phyloP scores from a whole-genome alignment of 2,888 invertebrate genomes.

The Epirrita christyi region DNA sequence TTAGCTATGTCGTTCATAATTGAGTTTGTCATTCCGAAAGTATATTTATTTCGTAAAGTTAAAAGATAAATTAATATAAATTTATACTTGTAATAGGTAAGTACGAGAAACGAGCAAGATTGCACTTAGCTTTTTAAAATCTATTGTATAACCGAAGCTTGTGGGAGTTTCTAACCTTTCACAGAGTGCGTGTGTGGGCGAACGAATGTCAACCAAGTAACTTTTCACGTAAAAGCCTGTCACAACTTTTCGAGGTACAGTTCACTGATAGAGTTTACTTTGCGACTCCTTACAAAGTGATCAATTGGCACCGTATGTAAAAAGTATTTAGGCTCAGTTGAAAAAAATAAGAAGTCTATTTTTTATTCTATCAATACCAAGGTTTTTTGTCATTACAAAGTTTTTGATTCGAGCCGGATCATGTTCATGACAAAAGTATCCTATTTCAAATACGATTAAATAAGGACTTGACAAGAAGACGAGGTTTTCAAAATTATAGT shows the following conservation, averaged over 20 bases:
- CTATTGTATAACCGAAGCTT: slow-evolving; percentile 8
- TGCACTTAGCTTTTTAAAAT: slow-evolving; percentile 1
- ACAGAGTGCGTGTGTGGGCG: slow-evolving; percentile 18
- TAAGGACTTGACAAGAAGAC: too few species aligned
- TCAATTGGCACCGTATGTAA: slow-evolving; percentile 2
- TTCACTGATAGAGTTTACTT: slow-evolving; percentile 23
- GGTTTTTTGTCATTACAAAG: neutral
- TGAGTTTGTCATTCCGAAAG: too few species aligned
- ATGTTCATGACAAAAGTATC: neutral
- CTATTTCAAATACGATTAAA: neutral
- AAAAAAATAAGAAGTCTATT: slow-evolving; percentile 1
- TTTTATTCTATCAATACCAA: neutral
- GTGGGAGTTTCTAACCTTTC: slow-evolving; percentile 18
- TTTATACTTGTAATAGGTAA: neutral
- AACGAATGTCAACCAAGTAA: slow-evolving; percentile 30
- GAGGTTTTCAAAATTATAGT: too few species aligned
- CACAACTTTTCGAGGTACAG: slow-evolving; percentile 25
- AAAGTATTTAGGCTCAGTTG: neutral
- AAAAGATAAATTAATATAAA: neutral
- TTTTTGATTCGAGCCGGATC: neutral
- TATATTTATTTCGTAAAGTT: too few species aligned
- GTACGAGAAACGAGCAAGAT: neutral
- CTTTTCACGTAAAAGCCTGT: slow-evolving; percentile 37
- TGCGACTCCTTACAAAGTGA: slow-evolving; percentile 13
- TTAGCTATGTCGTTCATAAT: too few species aligned